phyloP scores from a whole-genome alignment of 2,888 invertebrate genomes.

The Thumatha senex region DNA sequence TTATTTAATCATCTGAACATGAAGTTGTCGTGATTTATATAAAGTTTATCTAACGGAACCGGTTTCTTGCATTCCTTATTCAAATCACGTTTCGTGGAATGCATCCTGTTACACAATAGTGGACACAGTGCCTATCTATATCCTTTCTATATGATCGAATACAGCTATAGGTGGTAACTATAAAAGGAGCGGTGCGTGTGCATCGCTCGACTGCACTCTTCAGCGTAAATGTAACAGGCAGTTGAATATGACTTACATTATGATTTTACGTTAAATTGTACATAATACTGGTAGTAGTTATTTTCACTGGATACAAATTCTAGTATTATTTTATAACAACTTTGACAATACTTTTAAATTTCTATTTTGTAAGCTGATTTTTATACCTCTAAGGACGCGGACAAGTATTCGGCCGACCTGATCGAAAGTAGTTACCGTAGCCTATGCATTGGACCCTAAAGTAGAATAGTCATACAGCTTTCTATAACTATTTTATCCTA shows the following conservation, averaged over 20 bases:
- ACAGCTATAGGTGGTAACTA: slow-evolving; percentile 48
- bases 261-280: slow-evolving; percentile 4
- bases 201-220: slow-evolving; percentile 46
- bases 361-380: no score
- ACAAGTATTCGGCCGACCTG: no score
- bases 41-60: slow-evolving; percentile 24
- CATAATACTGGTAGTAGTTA: background rate
- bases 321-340: background rate
- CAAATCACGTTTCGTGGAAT: slow-evolving; percentile 48
- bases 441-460: no score
- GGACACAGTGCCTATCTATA: slow-evolving; percentile 19
- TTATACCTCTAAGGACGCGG: no score
- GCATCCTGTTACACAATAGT: slow-evolving; percentile 48
- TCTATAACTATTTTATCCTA: no score
- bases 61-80: slow-evolving; percentile 32
- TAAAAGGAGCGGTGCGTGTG: slow-evolving; percentile 57
- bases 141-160: slow-evolving; percentile 47
- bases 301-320: background rate
- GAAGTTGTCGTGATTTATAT: slow-evolving; percentile 7
- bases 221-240: slow-evolving; percentile 59
- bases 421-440: no score
- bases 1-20: no score
- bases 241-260: slow-evolving; percentile 40
- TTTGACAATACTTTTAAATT: no score
- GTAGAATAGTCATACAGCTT: no score